A percentile compares a stretch with the other conserved stretches of the same genome.
These are phyloP conservation scores for Sinodicranocentrus sp. DNA, from an alignment of 2,888 invertebrate species.

Conservation along the genomic window DNA sequence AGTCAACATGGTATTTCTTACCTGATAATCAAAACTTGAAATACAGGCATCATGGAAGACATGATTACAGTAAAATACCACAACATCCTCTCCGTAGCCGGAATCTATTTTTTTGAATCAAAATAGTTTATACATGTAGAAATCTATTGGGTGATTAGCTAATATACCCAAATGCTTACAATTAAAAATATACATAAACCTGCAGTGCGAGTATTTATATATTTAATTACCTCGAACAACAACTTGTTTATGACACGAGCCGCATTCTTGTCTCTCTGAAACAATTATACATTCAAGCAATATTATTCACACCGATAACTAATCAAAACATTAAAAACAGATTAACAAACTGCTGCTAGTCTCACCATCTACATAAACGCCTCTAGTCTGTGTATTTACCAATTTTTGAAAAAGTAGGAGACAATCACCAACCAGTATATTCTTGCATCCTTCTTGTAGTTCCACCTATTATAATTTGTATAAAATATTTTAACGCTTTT, in stretches of 20 bases:
- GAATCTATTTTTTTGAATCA: too few relatives aligned
- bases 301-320: too few relatives aligned
- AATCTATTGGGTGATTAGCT: too few relatives aligned
- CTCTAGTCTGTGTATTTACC: slow-evolving; percentile 87
- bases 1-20: too few relatives aligned
- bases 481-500: too few relatives aligned
- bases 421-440: slow-evolving; percentile 93
- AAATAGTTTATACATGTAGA: too few relatives aligned
- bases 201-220: too few relatives aligned
- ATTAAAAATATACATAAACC: too few relatives aligned
- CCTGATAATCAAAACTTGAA: slow-evolving; percentile 78
- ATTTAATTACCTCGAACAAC: slow-evolving; percentile 84
- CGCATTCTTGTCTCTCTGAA: slow-evolving; percentile 87
- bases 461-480: slow-evolving; percentile 86
- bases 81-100: slow-evolving; percentile 84
- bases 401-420: slow-evolving; percentile 91
- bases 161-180: too few relatives aligned
- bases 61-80: slow-evolving; percentile 93
- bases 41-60: slow-evolving; percentile 92
- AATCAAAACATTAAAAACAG: too few relatives aligned
- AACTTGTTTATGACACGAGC: slow-evolving; percentile 87
- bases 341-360: too few relatives aligned
- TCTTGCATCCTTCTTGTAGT: slow-evolving; percentile 92
- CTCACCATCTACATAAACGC: slow-evolving; percentile 84
- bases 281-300: background rate